These are phyloP conservation scores for Telmatherina bonti DNA, from an alignment of 2,797 vertebrate genomes.

Conservation along the genomic window DNA sequence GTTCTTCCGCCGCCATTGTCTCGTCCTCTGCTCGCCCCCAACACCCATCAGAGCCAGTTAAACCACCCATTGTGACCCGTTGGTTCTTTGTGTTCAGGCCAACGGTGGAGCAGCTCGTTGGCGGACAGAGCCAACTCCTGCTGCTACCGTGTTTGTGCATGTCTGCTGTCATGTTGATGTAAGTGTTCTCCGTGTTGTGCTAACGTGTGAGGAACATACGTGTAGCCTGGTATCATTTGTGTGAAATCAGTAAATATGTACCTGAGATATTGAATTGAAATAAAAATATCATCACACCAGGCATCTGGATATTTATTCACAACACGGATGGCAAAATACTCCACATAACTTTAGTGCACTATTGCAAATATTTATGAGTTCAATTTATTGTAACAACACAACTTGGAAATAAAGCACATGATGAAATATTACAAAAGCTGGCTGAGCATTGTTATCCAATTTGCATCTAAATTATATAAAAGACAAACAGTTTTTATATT, in stretches of 20 bases:
- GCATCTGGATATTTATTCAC: slow-evolving; percentile 12
- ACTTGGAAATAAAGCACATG: not conserved
- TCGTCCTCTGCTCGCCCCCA: slow-evolving; percentile 13
- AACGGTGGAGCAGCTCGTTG: slow-evolving; percentile 21
- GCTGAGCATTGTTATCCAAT: too few species aligned
- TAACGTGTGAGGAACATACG: slow-evolving; percentile 68
- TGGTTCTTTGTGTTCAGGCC: slow-evolving; percentile 56
- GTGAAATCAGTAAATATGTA: slow-evolving; percentile 71
- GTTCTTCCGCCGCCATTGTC: slow-evolving; percentile 4
- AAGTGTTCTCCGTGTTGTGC: slow-evolving; percentile 72
- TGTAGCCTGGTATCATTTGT: slow-evolving; percentile 68
- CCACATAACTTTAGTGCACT: not conserved
- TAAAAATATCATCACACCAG: slow-evolving; percentile 61
- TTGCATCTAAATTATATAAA: too few species aligned
- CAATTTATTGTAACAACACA: not conserved
- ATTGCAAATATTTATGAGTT: not conserved
- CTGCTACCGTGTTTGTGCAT: slow-evolving; percentile 73
- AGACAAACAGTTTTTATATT: too few species aligned
- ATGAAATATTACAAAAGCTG: not conserved
- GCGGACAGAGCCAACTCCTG: slow-evolving; percentile 14
- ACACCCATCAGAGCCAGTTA: slow-evolving; percentile 28
- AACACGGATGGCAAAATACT: not conserved
- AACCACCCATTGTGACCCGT: slow-evolving; percentile 54
- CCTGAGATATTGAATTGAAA: slow-evolving; percentile 66
- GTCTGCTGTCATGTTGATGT: slow-evolving; percentile 72